These are phyloP conservation scores for Ptychadena robeensis DNA, from an alignment of 2,797 vertebrate genomes.

Conservation along the genomic window DNA sequence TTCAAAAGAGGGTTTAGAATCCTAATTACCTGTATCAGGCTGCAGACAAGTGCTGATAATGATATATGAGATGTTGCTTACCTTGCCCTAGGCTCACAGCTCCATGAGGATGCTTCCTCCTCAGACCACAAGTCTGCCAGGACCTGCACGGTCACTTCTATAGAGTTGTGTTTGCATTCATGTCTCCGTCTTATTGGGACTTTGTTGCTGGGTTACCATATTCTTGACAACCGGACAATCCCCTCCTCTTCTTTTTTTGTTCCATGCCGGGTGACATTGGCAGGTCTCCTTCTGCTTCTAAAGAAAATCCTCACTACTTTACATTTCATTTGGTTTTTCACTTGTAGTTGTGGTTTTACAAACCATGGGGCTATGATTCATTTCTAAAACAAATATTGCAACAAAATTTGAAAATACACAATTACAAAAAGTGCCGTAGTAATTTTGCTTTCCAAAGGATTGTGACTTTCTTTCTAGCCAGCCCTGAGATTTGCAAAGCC, in stretches of 20 bases:
- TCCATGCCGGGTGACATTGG: not conserved
- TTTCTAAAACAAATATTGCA: no score
- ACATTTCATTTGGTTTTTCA: not conserved
- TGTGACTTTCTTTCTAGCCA: no score
- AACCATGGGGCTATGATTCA: no score
- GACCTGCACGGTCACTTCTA: conserved; percentile 29
- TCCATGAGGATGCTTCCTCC: conserved; percentile 24
- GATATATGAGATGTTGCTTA: conserved; percentile 24
- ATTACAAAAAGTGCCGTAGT: no score
- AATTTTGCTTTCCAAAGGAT: no score
- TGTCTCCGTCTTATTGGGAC: conserved; percentile 46
- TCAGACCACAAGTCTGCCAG: conserved; percentile 3
- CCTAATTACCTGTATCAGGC: conserved; percentile 17
- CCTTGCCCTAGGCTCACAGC: conserved; percentile 19
- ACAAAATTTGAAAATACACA: no score
- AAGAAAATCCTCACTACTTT: not conserved
- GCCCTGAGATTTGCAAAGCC: no score
- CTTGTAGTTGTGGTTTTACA: no score
- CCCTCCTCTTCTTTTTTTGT: conserved; percentile 12
- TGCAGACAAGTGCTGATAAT: not conserved
- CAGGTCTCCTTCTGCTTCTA: conserved; percentile 10
- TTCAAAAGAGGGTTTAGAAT: not conserved
- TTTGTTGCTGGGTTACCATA: conserved; percentile 38
- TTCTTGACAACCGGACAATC: conserved; percentile 47
- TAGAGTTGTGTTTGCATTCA: conserved; percentile 37